Percentiles rank a stretch among this genome's conserved stretches.
These are phyloP conservation scores for Aethes cnicana DNA, from an alignment of 2,888 invertebrate species.

Conservation along the genomic window DNA sequence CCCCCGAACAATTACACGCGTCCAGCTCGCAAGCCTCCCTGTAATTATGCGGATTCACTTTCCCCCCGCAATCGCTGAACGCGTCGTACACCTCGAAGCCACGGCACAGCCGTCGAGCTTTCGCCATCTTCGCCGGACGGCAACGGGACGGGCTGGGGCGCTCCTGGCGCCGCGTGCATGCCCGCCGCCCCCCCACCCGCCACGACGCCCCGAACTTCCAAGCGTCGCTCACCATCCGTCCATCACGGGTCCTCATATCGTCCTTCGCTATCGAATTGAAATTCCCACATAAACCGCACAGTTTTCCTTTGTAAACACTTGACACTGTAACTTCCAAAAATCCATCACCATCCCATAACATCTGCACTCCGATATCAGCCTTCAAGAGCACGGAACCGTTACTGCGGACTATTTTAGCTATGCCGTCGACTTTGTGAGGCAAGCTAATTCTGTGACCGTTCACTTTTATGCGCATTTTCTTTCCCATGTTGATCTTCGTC, in stretches of 20 bases:
- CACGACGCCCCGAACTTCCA: conserved; percentile 93
- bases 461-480: conserved; percentile 92
- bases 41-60: conserved; percentile 91
- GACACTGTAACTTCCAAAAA: conserved; percentile 93
- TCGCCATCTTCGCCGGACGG: conserved; percentile 72
- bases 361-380: conserved; percentile 89
- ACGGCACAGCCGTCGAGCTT: conserved; percentile 75
- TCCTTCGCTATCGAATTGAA: conserved; percentile 94
- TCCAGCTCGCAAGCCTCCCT: conserved; percentile 93
- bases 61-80: conserved; percentile 90
- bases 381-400: conserved; percentile 86
- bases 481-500: conserved; percentile 91
- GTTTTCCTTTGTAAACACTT: conserved; percentile 86
- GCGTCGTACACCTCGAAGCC: conserved; percentile 76
- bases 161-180: conserved; percentile 85
- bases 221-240: conserved; percentile 84
- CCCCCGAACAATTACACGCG: conserved; percentile 92
- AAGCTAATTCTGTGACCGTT: conserved; percentile 88
- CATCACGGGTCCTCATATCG: conserved; percentile 89
- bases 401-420: conserved; percentile 84
- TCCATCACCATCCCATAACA: conserved; percentile 96
- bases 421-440: conserved; percentile 84
- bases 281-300: conserved; percentile 97
- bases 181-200: conserved; percentile 91
- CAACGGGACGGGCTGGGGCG: conserved; percentile 68